Evolutionary conservation across 2,113 vertebrate genomes (phyloP).

Genomic region (Eleginops maclovinus): DNA sequence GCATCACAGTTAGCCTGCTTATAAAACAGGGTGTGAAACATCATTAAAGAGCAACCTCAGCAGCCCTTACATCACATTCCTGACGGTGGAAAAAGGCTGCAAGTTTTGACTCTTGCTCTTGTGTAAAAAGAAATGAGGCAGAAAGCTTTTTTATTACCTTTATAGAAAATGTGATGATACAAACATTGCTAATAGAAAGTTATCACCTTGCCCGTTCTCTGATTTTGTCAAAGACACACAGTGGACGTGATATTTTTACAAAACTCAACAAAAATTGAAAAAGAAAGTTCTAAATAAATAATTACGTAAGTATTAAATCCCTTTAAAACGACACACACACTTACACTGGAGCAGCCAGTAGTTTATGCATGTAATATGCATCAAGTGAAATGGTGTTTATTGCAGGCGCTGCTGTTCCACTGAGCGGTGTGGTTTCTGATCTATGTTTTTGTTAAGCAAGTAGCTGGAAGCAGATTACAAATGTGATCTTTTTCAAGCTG

Average conservation of each 20-base stretch:
- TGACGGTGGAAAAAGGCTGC: neutral
- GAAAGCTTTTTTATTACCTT: conserved; percentile 22
- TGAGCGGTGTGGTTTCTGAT: neutral
- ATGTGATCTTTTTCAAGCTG: neutral
- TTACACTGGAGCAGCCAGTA: neutral
- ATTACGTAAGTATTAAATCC: neutral
- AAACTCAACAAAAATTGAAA: neutral
- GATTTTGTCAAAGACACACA: neutral
- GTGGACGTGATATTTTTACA: too few relatives aligned
- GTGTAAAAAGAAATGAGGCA: neutral
- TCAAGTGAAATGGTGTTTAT: neutral
- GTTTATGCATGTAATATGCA: too few relatives aligned
- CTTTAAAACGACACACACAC: neutral
- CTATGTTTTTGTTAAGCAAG: neutral
- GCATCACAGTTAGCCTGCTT: conserved; percentile 31
- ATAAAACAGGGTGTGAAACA: neutral
- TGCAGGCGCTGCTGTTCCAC: neutral
- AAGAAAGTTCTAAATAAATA: neutral
- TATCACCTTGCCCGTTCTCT: neutral
- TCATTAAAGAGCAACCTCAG: neutral
- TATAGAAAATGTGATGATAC: neutral
- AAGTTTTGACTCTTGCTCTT: conserved; percentile 3
- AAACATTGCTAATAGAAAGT: neutral
- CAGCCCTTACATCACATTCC: neutral
- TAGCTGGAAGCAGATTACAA: neutral